Percentiles rank a stretch among this genome's conserved stretches.
phyloP scores from a whole-genome alignment of 2,113 vertebrate species.

The Anthoscopus minutus region DNA sequence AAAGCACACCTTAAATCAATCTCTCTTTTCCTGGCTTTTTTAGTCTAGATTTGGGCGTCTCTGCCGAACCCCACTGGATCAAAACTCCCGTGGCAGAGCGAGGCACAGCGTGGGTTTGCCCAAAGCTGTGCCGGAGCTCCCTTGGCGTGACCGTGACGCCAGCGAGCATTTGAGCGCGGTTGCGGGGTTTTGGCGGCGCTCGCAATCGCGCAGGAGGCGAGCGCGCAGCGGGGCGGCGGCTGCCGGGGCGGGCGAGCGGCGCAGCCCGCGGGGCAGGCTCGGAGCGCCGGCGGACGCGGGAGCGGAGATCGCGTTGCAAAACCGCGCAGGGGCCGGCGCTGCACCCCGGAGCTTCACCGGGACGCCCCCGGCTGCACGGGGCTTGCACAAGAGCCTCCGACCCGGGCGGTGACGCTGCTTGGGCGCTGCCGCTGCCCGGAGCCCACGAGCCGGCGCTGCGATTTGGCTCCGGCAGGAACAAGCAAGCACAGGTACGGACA shows the following conservation, averaged over 20 bases:
- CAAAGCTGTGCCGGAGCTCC: rapidly evolving
- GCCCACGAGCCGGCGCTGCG: not conserved
- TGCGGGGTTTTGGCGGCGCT: rapidly evolving
- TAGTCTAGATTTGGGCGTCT: not conserved
- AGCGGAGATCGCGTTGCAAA: rapidly evolving
- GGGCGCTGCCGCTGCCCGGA: not conserved
- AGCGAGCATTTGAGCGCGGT: rapidly evolving
- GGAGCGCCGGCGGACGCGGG: rapidly evolving
- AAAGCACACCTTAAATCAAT: not conserved
- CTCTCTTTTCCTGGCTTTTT: not conserved
- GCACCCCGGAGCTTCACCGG: not conserved
- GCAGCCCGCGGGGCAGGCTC: not conserved
- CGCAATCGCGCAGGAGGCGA: not conserved
- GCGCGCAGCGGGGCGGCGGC: rapidly evolving
- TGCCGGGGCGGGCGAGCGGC: rapidly evolving
- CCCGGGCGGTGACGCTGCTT: not conserved
- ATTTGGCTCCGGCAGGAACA: not conserved
- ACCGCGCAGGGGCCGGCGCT: rapidly evolving
- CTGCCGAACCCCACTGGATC: too few relatives aligned
- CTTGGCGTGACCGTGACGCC: rapidly evolving
- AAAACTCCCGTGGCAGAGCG: not conserved
- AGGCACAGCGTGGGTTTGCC: not conserved
- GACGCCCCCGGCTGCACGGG: rapidly evolving
- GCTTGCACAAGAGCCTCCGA: not conserved
- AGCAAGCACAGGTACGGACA: not conserved